Evolutionary conservation across 2,797 vertebrate species (phyloP).

Genomic region (Sandelia bainsii): DNA sequence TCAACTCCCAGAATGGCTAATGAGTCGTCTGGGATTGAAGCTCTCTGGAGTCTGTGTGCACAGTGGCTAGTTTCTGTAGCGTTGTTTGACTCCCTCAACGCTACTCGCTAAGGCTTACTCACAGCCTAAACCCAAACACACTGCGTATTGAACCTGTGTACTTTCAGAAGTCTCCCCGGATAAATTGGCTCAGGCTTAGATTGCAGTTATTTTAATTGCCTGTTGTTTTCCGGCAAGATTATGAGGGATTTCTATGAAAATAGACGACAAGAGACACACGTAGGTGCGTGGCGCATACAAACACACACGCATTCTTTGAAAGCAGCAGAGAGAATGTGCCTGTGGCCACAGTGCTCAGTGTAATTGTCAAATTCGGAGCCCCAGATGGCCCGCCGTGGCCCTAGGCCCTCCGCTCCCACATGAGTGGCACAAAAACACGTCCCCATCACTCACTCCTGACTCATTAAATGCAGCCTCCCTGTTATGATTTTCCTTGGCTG

Average conservation of each 20-base stretch:
- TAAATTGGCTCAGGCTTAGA: slow-evolving; percentile 66
- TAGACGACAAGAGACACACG: slow-evolving; percentile 13
- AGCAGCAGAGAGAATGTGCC: slow-evolving; percentile 42
- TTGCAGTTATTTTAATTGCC: slow-evolving; percentile 74
- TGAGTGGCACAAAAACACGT: slow-evolving; percentile 65
- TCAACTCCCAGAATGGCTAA: slow-evolving; percentile 71
- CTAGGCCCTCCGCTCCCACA: slow-evolving; percentile 57
- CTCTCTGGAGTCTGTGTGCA: slow-evolving; percentile 66
- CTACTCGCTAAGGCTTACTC: slow-evolving; percentile 45
- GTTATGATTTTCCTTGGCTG: slow-evolving; percentile 63
- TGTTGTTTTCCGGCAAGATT: slow-evolving; percentile 65
- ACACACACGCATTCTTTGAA: slow-evolving; percentile 46
- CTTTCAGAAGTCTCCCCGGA: slow-evolving; percentile 40
- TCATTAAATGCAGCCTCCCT: slow-evolving; percentile 61
- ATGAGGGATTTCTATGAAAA: slow-evolving; percentile 57
- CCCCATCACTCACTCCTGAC: slow-evolving; percentile 68
- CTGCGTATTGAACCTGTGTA: slow-evolving; percentile 32
- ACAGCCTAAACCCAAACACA: slow-evolving; percentile 38
- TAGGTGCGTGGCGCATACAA: background rate
- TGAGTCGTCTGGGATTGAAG: slow-evolving; percentile 61
- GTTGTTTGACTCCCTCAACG: slow-evolving; percentile 34
- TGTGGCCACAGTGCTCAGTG: slow-evolving; percentile 48
- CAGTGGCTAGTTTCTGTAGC: slow-evolving; percentile 36
- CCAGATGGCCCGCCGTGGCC: slow-evolving; percentile 61
- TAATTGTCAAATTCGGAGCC: slow-evolving; percentile 57